These are phyloP conservation scores for Chlamydotis undulata DNA, from an alignment of 2,113 vertebrate genomes.

Conservation along the genomic window DNA sequence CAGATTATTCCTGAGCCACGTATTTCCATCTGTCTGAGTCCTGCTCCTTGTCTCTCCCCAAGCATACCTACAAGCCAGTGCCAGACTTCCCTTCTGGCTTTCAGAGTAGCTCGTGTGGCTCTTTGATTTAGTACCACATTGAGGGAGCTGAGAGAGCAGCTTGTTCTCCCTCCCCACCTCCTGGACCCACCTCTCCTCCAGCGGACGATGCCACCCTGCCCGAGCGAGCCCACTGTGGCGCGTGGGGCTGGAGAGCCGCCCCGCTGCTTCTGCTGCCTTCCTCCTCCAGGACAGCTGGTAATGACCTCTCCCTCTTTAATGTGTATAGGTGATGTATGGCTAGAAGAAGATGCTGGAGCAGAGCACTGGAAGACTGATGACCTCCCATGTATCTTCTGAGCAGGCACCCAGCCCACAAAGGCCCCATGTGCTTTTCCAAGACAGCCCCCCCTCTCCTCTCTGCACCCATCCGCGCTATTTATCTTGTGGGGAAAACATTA, in stretches of 20 bases:
- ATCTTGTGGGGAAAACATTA: neutral
- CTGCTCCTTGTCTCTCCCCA: neutral
- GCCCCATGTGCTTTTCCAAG: neutral
- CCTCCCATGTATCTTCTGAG: neutral
- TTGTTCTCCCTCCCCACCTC: neutral
- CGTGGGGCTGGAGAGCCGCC: neutral
- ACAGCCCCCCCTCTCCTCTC: neutral
- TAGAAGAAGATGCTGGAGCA: neutral
- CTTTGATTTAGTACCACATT: neutral
- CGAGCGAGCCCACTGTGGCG: accelerated
- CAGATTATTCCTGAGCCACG: neutral
- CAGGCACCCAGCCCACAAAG: neutral
- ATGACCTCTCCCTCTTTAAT: neutral
- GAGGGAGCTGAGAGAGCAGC: neutral
- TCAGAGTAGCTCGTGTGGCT: neutral
- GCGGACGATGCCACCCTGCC: neutral
- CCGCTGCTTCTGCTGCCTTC: neutral
- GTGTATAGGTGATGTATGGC: neutral
- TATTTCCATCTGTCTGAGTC: neutral
- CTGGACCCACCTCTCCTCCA: neutral
- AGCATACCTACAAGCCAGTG: neutral
- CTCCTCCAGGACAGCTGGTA: neutral
- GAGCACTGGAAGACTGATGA: neutral
- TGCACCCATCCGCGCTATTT: neutral
- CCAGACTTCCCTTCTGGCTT: neutral